These are phyloP conservation scores for Brachypterus glaber DNA, from an alignment of 2,888 invertebrate species.

Conservation along the genomic window DNA sequence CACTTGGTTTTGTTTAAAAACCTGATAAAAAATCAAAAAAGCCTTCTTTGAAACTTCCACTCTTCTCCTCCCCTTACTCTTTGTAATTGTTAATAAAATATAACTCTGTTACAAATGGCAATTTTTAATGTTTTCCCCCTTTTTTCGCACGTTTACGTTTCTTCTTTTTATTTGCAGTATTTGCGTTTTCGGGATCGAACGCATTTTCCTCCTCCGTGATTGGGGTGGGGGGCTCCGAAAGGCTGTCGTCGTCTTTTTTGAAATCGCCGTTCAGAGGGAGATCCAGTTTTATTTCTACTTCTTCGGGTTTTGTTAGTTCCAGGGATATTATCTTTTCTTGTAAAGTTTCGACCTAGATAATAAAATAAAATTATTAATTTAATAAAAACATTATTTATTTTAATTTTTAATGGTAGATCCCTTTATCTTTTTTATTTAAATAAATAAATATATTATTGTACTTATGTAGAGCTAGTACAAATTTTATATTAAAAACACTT, in stretches of 20 bases:
- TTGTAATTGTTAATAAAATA: no score
- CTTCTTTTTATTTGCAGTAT: constrained; percentile 40
- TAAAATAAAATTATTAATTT: neutral
- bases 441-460: no score
- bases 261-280: constrained; percentile 26
- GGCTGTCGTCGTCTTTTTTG: constrained; percentile 41
- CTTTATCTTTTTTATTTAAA: no score
- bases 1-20: no score
- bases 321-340: constrained; percentile 86
- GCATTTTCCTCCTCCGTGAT: constrained; percentile 45
- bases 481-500: no score
- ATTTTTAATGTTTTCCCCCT: constrained; percentile 42
- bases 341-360: constrained; percentile 71
- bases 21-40: no score
- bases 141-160: constrained; percentile 46
- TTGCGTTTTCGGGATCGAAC: constrained; percentile 43
- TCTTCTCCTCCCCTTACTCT: no score
- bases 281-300: constrained; percentile 23
- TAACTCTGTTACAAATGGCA: constrained; percentile 13
- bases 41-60: no score
- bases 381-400: no score
- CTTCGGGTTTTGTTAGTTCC: constrained; percentile 56
- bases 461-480: no score
- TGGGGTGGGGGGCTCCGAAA: constrained; percentile 43
- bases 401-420: no score